Evolutionary conservation across 2,797 vertebrate species (phyloP).

Genomic region (Enteromius radiatus): DNA sequence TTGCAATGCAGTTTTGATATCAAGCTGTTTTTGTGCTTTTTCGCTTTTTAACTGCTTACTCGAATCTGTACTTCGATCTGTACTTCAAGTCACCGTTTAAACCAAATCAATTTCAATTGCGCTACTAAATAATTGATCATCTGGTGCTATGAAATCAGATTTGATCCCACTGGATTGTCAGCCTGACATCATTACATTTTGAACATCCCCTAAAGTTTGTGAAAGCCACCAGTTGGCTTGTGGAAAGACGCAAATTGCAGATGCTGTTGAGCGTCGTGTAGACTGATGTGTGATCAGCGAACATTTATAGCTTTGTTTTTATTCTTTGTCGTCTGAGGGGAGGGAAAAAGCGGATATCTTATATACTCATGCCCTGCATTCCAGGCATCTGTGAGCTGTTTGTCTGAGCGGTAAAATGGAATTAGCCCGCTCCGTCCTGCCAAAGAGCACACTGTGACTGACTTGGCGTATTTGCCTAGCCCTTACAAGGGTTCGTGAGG

Average conservation of each 20-base stretch:
- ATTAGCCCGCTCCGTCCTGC: slow-evolving; percentile 51
- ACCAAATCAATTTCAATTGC: neutral
- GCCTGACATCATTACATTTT: neutral
- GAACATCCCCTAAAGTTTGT: slow-evolving; percentile 3
- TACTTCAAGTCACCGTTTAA: slow-evolving; percentile 43
- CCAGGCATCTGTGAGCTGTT: slow-evolving; percentile 58
- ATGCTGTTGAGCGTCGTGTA: slow-evolving; percentile 39
- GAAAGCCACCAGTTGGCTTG: slow-evolving; percentile 21
- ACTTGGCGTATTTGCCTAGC: slow-evolving; percentile 36
- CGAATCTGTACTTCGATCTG: slow-evolving; percentile 53
- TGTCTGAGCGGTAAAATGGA: slow-evolving; percentile 55
- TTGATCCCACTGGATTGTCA: slow-evolving; percentile 17
- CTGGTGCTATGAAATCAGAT: neutral
- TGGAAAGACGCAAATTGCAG: slow-evolving; percentile 52
- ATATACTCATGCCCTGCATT: slow-evolving; percentile 56
- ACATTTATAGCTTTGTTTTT: slow-evolving; percentile 61
- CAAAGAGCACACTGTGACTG: slow-evolving; percentile 53
- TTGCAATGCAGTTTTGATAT: slow-evolving; percentile 24
- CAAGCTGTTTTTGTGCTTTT: slow-evolving; percentile 7
- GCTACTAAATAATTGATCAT: slow-evolving; percentile 15
- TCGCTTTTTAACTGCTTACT: slow-evolving; percentile 27
- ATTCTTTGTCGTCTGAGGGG: slow-evolving; percentile 25
- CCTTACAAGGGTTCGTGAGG: neutral
- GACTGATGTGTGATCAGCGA: slow-evolving; percentile 34
- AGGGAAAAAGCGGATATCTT: slow-evolving; percentile 12